phyloP scores from a whole-genome alignment of 2,113 vertebrate species.

The Aix galericulata region DNA sequence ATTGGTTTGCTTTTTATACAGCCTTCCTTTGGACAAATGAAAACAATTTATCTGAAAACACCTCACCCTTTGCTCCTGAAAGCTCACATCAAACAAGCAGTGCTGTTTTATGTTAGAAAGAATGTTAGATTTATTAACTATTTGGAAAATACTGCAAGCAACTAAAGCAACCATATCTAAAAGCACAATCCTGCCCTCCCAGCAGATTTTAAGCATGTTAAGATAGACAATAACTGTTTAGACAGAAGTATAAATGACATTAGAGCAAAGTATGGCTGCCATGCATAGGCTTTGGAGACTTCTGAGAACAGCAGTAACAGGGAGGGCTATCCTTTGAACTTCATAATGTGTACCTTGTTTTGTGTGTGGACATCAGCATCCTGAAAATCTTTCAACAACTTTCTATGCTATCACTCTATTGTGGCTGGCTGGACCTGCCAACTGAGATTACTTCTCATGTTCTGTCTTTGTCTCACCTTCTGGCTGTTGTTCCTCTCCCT shows the following conservation, averaged over 20 bases:
- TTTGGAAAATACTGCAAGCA: background rate
- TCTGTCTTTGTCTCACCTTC: constrained; percentile 58
- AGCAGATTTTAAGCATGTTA: background rate
- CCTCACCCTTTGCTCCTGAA: background rate
- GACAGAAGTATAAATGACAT: background rate
- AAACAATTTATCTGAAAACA: background rate
- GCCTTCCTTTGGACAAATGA: background rate
- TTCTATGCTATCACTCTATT: constrained; percentile 26
- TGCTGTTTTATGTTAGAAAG: background rate
- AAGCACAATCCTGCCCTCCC: background rate
- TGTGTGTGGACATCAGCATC: background rate
- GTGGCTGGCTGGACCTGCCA: constrained; percentile 57
- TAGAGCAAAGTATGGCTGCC: background rate
- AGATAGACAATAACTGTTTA: background rate
- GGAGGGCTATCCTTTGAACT: constrained; percentile 14
- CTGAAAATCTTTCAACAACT: constrained; percentile 42
- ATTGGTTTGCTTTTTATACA: background rate
- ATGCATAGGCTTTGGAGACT: background rate
- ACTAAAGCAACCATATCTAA: background rate
- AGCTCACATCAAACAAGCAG: background rate
- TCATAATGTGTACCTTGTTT: background rate
- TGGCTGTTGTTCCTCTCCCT: constrained; percentile 37
- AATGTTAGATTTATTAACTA: background rate
- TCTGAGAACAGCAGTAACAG: background rate
- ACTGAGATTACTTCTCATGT: constrained; percentile 50